A percentile compares a stretch with the other conserved stretches of the same genome.
These are phyloP conservation scores for Cantharis lateralis DNA, from an alignment of 2,888 invertebrate genomes.

Conservation along the genomic window DNA sequence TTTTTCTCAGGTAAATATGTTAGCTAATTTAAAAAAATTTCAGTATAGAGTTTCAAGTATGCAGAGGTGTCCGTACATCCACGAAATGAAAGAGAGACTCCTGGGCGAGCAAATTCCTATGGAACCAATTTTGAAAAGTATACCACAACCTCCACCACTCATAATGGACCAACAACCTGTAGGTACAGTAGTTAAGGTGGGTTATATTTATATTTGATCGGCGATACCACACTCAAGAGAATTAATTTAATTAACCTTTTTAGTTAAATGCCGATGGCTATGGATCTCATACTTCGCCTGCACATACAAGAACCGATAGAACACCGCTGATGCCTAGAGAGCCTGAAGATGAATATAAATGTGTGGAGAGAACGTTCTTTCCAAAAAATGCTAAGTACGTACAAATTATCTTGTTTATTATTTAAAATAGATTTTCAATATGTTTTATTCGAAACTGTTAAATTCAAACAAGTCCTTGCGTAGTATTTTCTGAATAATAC, in stretches of 20 bases:
- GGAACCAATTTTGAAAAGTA: constrained; percentile 63
- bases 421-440: too few species aligned
- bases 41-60: constrained; percentile 63
- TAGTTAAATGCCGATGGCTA: constrained; percentile 88
- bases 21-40: constrained; percentile 6
- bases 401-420: neutral
- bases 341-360: constrained; percentile 70
- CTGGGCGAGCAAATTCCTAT: constrained; percentile 72
- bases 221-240: neutral
- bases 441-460: too few species aligned
- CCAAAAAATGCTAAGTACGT: constrained; percentile 94
- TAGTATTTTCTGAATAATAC: too few species aligned
- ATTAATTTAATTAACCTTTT: constrained; percentile 35
- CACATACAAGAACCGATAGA: constrained; percentile 59
- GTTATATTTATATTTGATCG: constrained; percentile 38
- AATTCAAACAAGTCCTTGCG: too few species aligned
- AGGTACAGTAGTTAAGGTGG: constrained; percentile 88
- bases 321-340: constrained; percentile 79
- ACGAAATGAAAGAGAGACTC: constrained; percentile 92
- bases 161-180: constrained; percentile 67
- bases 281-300: constrained; percentile 83
- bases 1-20: neutral
- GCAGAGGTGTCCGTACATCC: constrained; percentile 90
- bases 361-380: constrained; percentile 61
- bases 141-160: constrained; percentile 54